Conservation (phyloP, 2,113 vertebrate species). For the Pteruthius melanotis region DNA sequence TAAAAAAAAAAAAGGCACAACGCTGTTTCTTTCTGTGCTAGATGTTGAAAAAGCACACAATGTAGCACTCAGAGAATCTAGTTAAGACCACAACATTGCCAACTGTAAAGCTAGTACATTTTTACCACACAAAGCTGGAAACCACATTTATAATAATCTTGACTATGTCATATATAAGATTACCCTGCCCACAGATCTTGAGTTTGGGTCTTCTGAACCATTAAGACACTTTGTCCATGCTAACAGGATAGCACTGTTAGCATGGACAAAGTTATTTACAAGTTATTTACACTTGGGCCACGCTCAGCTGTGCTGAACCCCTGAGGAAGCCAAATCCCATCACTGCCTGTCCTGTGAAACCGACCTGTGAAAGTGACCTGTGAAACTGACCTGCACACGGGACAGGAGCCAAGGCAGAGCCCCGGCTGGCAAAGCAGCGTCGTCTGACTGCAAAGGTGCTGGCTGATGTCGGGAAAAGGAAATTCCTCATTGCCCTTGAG, state of each 20-base stretch:
- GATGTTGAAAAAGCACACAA: background rate
- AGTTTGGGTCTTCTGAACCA: background rate
- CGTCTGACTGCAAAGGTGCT: accelerated
- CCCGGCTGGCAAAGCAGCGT: accelerated
- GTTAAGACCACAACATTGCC: background rate
- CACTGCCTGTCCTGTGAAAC: too few relatives aligned
- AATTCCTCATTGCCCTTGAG: background rate
- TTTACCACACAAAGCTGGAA: background rate
- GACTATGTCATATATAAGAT: background rate
- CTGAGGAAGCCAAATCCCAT: background rate
- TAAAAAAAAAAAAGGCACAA: background rate
- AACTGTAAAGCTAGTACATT: background rate
- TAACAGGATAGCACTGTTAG: too few relatives aligned
- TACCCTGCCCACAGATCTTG: background rate
- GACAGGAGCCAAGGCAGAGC: background rate
- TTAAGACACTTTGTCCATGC: accelerated
- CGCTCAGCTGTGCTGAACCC: accelerated
- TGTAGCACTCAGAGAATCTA: background rate
- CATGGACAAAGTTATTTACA: too few relatives aligned
- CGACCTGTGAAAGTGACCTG: background rate
- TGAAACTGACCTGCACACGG: background rate
- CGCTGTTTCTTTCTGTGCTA: background rate
- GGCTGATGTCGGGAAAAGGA: accelerated
- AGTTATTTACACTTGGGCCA: background rate
- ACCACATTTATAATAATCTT: background rate